Evolutionary conservation across 2,888 invertebrate species (phyloP).

Genomic region (Agonopterix heracliana): DNA sequence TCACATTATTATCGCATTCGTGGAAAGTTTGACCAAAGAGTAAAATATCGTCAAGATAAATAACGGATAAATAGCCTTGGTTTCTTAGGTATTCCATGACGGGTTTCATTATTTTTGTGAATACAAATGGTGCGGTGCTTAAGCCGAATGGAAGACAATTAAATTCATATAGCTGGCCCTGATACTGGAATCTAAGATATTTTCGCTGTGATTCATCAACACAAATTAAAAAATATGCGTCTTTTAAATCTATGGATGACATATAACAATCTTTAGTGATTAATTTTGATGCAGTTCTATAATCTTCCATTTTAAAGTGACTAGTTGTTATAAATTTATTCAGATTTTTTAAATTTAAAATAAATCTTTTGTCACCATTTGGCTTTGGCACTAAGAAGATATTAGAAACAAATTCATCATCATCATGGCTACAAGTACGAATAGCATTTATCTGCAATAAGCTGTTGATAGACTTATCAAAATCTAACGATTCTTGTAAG

Average conservation of each 20-base stretch:
- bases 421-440: background rate
- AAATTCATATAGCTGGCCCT: no score
- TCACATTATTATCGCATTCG: background rate
- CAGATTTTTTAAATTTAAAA: conserved; percentile 1
- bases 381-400: conserved; percentile 1
- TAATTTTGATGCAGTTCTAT: conserved; percentile 2
- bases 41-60: background rate
- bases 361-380: background rate
- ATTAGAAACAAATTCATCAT: background rate
- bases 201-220: no score
- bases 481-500: background rate
- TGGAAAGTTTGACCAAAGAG: background rate
- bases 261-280: conserved; percentile 5
- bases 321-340: background rate
- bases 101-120: conserved; percentile 7
- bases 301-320: conserved; percentile 4
- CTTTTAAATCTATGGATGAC: background rate
- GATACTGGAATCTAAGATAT: no score
- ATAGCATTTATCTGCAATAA: background rate
- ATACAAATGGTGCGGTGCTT: conserved; percentile 4
- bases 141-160: no score
- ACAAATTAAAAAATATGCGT: no score
- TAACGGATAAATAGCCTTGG: background rate
- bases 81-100: background rate
- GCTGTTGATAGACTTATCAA: conserved; percentile 1